Conservation (phyloP, 2,797 vertebrate species). For the Halcyon badia region DNA sequence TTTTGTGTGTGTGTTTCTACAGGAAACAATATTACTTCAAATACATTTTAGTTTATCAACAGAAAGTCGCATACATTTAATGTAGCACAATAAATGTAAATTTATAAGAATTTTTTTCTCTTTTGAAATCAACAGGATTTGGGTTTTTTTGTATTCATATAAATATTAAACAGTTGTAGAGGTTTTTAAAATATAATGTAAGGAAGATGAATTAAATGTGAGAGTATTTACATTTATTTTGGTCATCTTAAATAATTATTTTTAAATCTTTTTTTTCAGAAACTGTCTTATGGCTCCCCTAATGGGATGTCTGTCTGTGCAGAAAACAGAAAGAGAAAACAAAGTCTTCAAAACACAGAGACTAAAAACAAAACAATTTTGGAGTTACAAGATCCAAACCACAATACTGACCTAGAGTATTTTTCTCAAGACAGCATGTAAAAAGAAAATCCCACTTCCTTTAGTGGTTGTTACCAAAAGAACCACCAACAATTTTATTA, state of each 20-base stretch:
- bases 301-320: not conserved
- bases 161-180: not conserved
- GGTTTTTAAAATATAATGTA: not conserved
- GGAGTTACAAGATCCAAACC: not conserved
- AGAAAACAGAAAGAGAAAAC: not conserved
- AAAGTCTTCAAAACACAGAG: not conserved
- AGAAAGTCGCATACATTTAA: not conserved
- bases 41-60: not conserved
- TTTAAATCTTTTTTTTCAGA: not conserved
- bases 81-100: not conserved
- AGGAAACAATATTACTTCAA: not conserved
- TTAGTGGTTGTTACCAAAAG: not conserved
- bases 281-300: rapidly evolving
- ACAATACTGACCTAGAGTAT: not conserved
- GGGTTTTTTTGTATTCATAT: not conserved
- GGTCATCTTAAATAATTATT: not conserved
- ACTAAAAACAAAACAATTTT: not conserved
- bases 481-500: not conserved
- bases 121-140: not conserved
- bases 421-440: not conserved
- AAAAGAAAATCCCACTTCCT: not conserved
- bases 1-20: not conserved
- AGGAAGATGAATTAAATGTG: not conserved
- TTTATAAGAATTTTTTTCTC: not conserved
- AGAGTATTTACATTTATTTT: not conserved